Base-by-base conservation (phyloP, 2,888 invertebrate species). In the Metalampra italica region DNA sequence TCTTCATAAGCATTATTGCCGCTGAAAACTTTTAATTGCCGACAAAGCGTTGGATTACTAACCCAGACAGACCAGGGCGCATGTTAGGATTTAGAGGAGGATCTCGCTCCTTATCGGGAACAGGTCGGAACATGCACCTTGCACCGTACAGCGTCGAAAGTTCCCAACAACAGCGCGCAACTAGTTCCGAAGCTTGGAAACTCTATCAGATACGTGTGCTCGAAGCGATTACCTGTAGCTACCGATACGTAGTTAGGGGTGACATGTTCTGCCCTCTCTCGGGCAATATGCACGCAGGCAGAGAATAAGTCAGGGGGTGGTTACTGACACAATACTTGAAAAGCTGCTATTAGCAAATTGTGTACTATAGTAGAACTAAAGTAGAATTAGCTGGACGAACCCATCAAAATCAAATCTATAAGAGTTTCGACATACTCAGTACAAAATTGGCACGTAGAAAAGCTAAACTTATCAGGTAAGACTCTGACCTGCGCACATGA, bases 121-220 rank as follows among this genome's bases (percentile, higher is more conserved):
- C 79, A 75, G 78, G 77, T 78, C 64, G 67, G 75, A 73, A 78
- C 78, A 83, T 85, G 77, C 78, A 77, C 73, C 78, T 82, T 73
- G 82, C 79, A 71, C 71, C 69, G 71, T 71, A 66, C 73, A 71
- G 65, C 69, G 72, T 73, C 68, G 68, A 68, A 87, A 87, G 75
- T 85, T 87, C 79, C 75, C 73, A 71, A 82, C 84, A 82, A 78
- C 78, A 76, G 75, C 66, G 75, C 66, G 75, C 81, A 87, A 86
- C 86, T 86, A 85, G 87, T 87, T 88, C 78, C 75, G 80, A 77
- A 87, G 85, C 82, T 84, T 73, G 71, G 75, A 79, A 88, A 88
- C 87, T 88, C 81, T 68, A 85, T 84, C 86, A 86, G 84, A 82
- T 82, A 85, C 83, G 84, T 85, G 86, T 80, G 80, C 74, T 62